These are phyloP conservation scores for Drosophila dunni DNA, from an alignment of 1,140 invertebrate genomes.

Conservation along the genomic window DNA sequence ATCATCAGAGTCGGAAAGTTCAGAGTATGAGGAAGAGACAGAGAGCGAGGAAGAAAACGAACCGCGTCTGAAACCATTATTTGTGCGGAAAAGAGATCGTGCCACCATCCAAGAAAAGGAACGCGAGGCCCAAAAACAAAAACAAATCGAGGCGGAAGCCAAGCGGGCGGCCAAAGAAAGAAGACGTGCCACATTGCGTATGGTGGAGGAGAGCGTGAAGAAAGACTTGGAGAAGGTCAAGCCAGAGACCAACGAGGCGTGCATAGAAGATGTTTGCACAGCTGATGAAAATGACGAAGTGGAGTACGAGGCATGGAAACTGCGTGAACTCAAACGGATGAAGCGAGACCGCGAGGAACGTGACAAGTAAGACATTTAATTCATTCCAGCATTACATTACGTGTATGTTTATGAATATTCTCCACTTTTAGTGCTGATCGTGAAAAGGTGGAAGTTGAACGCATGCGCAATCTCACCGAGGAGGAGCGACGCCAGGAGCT, in stretches of 20 bases:
- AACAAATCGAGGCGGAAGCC: conserved; percentile 92
- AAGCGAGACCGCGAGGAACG: conserved; percentile 98
- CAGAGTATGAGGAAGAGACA: conserved; percentile 90
- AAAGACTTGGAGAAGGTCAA: conserved; percentile 88
- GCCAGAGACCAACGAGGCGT: conserved; percentile 87
- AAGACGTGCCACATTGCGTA: conserved; percentile 92
- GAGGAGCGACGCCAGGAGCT: conserved; percentile 96
- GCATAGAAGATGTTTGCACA: conserved; percentile 95
- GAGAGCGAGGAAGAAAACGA: conserved; percentile 88
- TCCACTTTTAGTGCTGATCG: conserved; percentile 88
- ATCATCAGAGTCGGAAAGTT: conserved; percentile 89
- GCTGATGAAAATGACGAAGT: conserved; percentile 99
- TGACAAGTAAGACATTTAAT: conserved; percentile 89
- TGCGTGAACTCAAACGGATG: conserved; percentile 97
- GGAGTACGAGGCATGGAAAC: conserved; percentile 99
- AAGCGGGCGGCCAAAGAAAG: conserved; percentile 93
- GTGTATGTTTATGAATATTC: background rate
- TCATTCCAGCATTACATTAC: background rate
- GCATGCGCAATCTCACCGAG: conserved; percentile 97
- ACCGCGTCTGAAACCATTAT: conserved; percentile 97
- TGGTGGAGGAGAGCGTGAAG: conserved; percentile 95
- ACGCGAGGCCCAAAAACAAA: conserved; percentile 93
- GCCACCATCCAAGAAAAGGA: conserved; percentile 98
- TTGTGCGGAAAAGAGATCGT: conserved; percentile 97
- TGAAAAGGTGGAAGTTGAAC: conserved; percentile 96